Evolutionary conservation across 1,140 invertebrate genomes (phyloP).

Genomic region (Drosophila varians): DNA sequence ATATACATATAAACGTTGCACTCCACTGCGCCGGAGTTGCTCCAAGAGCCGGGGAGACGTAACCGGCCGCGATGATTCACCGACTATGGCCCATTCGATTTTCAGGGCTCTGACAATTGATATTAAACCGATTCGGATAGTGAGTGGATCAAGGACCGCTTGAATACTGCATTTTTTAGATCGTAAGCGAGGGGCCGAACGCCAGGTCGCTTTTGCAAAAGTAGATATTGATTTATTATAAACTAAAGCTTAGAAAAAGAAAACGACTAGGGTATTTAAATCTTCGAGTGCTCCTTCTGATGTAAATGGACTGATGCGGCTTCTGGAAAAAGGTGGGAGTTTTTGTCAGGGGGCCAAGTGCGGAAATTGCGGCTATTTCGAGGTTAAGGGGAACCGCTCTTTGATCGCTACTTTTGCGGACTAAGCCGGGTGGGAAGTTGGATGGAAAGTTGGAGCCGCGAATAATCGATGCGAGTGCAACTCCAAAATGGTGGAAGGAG

Average conservation of each 20-base stretch:
- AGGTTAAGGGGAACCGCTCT: background rate
- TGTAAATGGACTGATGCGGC: too few species aligned
- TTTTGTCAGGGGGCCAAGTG: slow-evolving; percentile 5
- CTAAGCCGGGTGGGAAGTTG: background rate
- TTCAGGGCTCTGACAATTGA: background rate
- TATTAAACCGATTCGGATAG: background rate
- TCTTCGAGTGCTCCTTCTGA: background rate
- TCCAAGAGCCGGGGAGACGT: slow-evolving; percentile 15
- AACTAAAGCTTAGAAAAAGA: too few species aligned
- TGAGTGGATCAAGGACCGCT: background rate
- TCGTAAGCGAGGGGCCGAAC: too few species aligned
- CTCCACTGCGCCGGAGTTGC: slow-evolving; percentile 45
- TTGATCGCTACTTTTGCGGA: slow-evolving; percentile 16
- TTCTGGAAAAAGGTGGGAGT: background rate
- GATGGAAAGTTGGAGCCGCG: too few species aligned
- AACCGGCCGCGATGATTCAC: background rate
- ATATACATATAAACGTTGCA: slow-evolving; percentile 30
- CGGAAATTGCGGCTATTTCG: slow-evolving; percentile 52
- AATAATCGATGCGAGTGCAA: slow-evolving; percentile 7
- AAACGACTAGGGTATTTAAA: background rate
- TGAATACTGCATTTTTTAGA: background rate
- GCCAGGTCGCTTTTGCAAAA: too few species aligned
- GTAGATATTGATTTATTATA: too few species aligned
- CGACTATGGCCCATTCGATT: background rate
- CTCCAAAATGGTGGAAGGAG: slow-evolving; percentile 23